These are phyloP conservation scores for Bombus confusus DNA, from an alignment of 1,140 invertebrate genomes.

Conservation along the genomic window DNA sequence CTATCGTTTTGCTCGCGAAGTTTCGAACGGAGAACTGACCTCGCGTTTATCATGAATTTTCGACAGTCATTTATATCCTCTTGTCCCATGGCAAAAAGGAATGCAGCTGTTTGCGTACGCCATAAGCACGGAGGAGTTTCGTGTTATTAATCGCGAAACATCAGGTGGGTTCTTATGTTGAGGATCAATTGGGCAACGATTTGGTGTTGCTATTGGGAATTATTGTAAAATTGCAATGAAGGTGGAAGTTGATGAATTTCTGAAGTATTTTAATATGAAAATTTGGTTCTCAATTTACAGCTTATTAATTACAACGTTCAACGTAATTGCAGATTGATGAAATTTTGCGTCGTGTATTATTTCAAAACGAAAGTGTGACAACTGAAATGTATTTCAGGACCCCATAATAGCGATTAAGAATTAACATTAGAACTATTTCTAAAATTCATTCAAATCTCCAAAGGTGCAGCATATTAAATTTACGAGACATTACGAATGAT, in stretches of 20 bases:
- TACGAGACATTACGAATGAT: too few species aligned
- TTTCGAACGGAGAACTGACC: conserved; percentile 45
- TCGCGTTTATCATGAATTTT: conserved; percentile 57
- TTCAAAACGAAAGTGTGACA: too few species aligned
- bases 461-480: too few species aligned
- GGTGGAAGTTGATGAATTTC: neutral
- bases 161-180: neutral
- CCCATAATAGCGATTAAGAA: neutral
- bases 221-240: neutral
- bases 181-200: neutral
- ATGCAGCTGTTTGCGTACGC: neutral
- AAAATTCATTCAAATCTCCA: too few species aligned
- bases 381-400: too few species aligned
- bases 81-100: conserved; percentile 13
- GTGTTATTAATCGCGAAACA: neutral
- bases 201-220: too few species aligned
- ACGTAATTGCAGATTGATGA: neutral
- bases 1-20: conserved; percentile 58
- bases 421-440: neutral
- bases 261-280: too few species aligned
- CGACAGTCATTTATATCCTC: conserved; percentile 51
- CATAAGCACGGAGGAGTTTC: neutral
- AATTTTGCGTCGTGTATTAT: too few species aligned
- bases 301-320: neutral
- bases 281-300: too few species aligned